These are phyloP conservation scores for Uloborus plumipes DNA, from an alignment of 2,888 invertebrate species.

Conservation along the genomic window DNA sequence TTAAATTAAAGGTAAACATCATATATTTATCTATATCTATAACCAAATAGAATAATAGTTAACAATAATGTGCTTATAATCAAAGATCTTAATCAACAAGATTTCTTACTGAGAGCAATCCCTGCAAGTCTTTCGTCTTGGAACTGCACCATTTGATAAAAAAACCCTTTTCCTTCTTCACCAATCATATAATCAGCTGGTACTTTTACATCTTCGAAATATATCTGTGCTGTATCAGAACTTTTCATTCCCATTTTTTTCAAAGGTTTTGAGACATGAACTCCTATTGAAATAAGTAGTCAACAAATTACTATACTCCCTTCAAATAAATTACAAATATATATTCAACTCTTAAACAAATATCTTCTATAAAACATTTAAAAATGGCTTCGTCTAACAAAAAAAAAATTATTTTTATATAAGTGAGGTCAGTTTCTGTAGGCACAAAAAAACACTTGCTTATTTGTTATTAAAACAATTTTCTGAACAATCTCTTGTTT, in stretches of 20 bases:
- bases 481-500: no score
- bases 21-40: no score
- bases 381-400: neutral
- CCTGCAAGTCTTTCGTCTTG: conserved; percentile 74
- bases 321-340: neutral
- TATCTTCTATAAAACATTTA: neutral
- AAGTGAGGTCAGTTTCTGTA: no score
- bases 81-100: neutral
- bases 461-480: no score
- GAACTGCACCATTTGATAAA: conserved; percentile 76
- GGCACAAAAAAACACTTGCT: no score
- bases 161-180: conserved; percentile 74
- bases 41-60: neutral
- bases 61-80: neutral
- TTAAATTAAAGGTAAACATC: no score
- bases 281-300: conserved; percentile 68
- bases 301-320: neutral
- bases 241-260: conserved; percentile 74
- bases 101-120: conserved; percentile 20
- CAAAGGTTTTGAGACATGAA: conserved; percentile 72
- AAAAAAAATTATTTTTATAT: no score
- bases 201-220: conserved; percentile 75
- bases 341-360: neutral
- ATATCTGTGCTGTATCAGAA: conserved; percentile 75
- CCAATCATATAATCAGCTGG: conserved; percentile 74